Conservation (phyloP, 37 sponge, comb jelly and placozoan species). For the Cladorhizidae sp. region DNA sequence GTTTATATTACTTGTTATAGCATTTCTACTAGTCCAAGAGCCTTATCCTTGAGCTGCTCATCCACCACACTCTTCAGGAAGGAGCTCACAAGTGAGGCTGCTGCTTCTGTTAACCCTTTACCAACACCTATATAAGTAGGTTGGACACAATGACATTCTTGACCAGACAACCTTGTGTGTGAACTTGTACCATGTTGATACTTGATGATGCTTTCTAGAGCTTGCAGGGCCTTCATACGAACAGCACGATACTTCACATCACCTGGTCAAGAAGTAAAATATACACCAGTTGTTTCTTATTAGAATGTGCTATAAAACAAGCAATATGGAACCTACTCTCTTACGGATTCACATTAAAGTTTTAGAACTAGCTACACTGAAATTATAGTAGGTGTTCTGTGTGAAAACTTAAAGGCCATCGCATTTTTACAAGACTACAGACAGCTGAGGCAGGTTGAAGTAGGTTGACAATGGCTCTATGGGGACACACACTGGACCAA, state of each 20-base stretch:
- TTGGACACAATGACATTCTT: too few relatives aligned
- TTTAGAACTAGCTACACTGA: too few relatives aligned
- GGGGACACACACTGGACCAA: too few relatives aligned
- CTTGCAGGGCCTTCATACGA: slow-evolving; percentile 14
- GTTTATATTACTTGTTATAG: neutral
- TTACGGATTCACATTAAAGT: too few relatives aligned
- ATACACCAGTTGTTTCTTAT: too few relatives aligned
- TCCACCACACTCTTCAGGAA: neutral
- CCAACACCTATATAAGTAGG: neutral
- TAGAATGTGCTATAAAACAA: too few relatives aligned
- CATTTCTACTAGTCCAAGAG: neutral
- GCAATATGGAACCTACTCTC: too few relatives aligned
- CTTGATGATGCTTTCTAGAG: slow-evolving; percentile 20
- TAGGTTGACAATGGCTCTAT: too few relatives aligned
- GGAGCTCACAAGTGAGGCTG: neutral
- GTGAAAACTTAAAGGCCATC: too few relatives aligned
- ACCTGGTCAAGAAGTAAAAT: too few relatives aligned
- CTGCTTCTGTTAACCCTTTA: neutral
- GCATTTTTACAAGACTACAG: neutral
- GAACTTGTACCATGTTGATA: slow-evolving; percentile 17
- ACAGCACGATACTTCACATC: slow-evolving; percentile 46
- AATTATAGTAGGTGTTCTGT: too few relatives aligned
- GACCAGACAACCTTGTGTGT: neutral
- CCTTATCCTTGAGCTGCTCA: slow-evolving; percentile 5
- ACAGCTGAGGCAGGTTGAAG: neutral